These are phyloP conservation scores for Augiades crinisus DNA, from an alignment of 2,888 invertebrate genomes.

Conservation along the genomic window DNA sequence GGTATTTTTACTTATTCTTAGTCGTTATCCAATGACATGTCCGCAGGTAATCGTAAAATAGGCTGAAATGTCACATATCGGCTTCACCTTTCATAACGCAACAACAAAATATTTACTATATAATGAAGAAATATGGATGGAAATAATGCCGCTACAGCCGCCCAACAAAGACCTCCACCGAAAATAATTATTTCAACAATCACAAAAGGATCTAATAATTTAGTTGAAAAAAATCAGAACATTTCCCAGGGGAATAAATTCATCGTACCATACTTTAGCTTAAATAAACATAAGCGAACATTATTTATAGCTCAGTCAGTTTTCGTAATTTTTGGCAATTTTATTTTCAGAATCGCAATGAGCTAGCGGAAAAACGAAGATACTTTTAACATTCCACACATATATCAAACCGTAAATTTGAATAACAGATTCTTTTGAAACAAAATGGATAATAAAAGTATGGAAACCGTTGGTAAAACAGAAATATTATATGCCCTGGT, in stretches of 20 bases:
- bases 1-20: too few relatives aligned
- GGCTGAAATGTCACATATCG: too few relatives aligned
- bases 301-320: constrained; percentile 11
- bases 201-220: not conserved
- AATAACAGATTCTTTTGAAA: constrained; percentile 18
- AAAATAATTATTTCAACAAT: too few relatives aligned
- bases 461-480: not conserved
- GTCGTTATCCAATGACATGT: too few relatives aligned
- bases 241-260: not conserved
- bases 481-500: not conserved
- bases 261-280: not conserved
- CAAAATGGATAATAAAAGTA: constrained; percentile 14
- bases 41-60: too few relatives aligned
- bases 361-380: constrained; percentile 1
- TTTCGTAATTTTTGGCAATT: constrained; percentile 18
- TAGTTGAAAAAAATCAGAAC: constrained; percentile 1
- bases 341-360: constrained; percentile 9
- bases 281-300: constrained; percentile 14
- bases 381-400: constrained; percentile 8
- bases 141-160: too few relatives aligned
- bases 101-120: too few relatives aligned
- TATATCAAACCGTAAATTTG: constrained; percentile 18
- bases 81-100: too few relatives aligned
- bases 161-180: too few relatives aligned
- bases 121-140: too few relatives aligned